phyloP scores from a whole-genome alignment of 2,888 invertebrate genomes.

The Adela reaumurella region DNA sequence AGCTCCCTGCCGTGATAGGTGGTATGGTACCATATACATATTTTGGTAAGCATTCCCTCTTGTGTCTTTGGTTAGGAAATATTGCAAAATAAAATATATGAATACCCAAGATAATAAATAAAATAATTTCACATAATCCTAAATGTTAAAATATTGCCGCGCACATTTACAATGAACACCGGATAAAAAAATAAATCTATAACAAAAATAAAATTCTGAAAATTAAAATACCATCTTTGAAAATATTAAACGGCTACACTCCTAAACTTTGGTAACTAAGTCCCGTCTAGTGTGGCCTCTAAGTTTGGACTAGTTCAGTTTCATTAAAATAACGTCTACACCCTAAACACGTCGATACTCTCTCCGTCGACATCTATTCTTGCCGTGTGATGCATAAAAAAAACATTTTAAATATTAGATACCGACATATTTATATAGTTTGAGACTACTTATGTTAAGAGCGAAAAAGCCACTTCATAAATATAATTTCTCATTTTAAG shows the following conservation, averaged over 20 bases:
- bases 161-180: neutral
- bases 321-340: no score
- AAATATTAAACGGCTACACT: constrained; percentile 8
- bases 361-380: no score
- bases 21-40: no score
- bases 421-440: no score
- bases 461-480: no score
- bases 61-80: neutral
- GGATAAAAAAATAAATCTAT: neutral
- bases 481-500: no score
- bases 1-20: no score
- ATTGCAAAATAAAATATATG: neutral
- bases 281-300: constrained; percentile 7
- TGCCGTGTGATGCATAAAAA: no score
- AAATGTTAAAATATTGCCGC: neutral
- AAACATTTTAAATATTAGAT: no score
- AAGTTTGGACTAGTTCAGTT: neutral
- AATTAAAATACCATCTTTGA: constrained; percentile 5
- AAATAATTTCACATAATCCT: neutral
- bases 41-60: no score
- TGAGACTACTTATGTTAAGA: no score
- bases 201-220: neutral
- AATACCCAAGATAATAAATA: neutral
- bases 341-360: no score
- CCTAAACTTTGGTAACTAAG: constrained; percentile 1